Evolutionary conservation across 2,113 vertebrate genomes (phyloP), one percentile per base, ranked within the genome.

Genomic region (Colossoma macropomum): DNA sequence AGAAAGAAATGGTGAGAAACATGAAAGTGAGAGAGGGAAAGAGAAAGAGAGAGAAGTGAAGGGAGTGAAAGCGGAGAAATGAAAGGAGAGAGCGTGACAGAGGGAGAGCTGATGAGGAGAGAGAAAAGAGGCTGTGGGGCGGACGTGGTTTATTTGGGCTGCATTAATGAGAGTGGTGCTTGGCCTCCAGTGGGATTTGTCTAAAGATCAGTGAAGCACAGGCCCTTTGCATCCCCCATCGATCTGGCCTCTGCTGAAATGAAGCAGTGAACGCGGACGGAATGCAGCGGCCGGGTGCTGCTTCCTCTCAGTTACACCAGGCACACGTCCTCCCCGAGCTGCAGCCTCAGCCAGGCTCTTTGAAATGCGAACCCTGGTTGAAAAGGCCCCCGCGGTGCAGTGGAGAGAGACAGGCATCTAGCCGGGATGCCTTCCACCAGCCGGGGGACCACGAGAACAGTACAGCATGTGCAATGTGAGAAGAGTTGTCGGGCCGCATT

Each of bases 131-230:
- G 76, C 79, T 87, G 75, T 88, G 63, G 54, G 69, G 77, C 3
- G 76, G 72, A 87, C 30, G 72, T 66, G 69, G 34, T 71, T 87
- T 78, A 68, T 79, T 70, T 72, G 54, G 52, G 45, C 28, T 32
- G 72, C 70, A 54, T 77, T 30, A 27, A 81, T 76, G 77, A 85
- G 50, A 74, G 27, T 27, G 15, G 60, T 10, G 74, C 83, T 81
- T 76, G 69, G 45, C 27, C 34, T 30, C 34, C 16, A n/a, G 77
- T 81, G 77, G 66, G 72, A 60, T 78, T 77, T 74, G 69, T 86
- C 70, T 81, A 69, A 54, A 79, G 74, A 75, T 78, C 50, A 79
- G 77, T 73, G 32, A 56, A 77, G 66, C 66, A 74, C 62, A 52
- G 62, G 71, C 65, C 75, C 60, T 52, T 71, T 79, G 63, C 65